A percentile compares a stretch with the other conserved stretches of the same genome.
Evolutionary conservation across 2,888 invertebrate species (phyloP).

Genomic region (Blomia tropicalis): DNA sequence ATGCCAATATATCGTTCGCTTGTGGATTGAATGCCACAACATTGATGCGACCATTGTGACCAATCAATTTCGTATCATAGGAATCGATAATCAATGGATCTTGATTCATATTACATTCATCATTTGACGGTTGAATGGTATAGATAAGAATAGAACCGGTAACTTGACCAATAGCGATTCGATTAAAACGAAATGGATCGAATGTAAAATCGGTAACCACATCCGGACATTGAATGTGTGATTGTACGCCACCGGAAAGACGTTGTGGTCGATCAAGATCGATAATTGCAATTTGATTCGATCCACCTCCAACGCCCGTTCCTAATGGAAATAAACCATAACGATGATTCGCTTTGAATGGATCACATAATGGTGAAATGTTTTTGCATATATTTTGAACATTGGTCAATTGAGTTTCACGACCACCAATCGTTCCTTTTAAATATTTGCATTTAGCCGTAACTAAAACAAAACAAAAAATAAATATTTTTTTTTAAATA

Average conservation of each 20-base stretch:
- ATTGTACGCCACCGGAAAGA: conserved; percentile 60
- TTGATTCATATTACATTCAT: conserved; percentile 50
- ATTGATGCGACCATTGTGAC: conserved; percentile 78
- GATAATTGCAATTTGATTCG: conserved; percentile 71
- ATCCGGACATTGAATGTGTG: conserved; percentile 74
- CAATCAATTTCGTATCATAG: conserved; percentile 42
- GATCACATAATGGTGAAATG: conserved; percentile 83
- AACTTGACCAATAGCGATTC: conserved; percentile 69
- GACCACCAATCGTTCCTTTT: conserved; percentile 75
- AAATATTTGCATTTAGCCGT: conserved; percentile 83
- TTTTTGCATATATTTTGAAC: conserved; percentile 73
- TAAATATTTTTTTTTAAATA: neutral
- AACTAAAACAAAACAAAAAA: neutral
- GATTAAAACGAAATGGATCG: conserved; percentile 70
- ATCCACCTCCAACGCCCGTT: conserved; percentile 55
- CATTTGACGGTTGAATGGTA: conserved; percentile 56
- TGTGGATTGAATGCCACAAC: conserved; percentile 77
- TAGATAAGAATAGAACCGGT: conserved; percentile 67
- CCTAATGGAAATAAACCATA: conserved; percentile 65
- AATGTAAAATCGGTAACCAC: conserved; percentile 81
- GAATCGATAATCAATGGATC: conserved; percentile 42
- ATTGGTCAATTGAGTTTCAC: conserved; percentile 78
- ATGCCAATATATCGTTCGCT: conserved; percentile 65
- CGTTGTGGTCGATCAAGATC: conserved; percentile 61
- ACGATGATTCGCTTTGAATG: conserved; percentile 71